These are phyloP conservation scores for Astur gentilis DNA, from an alignment of 2,113 vertebrate genomes.

Conservation along the genomic window DNA sequence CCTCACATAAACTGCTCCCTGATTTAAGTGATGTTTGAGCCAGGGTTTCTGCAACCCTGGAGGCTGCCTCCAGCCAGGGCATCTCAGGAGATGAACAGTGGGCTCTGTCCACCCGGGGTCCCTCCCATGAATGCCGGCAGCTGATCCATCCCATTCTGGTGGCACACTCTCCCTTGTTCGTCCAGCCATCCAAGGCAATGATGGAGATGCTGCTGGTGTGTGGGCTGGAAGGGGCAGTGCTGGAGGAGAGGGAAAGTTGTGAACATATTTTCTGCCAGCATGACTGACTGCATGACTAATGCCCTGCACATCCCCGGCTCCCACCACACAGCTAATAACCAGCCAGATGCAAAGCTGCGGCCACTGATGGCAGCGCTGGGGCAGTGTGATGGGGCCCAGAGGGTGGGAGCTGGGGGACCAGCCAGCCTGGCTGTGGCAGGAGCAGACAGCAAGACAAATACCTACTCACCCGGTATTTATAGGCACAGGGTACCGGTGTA, in stretches of 20 bases:
- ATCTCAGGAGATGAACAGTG: fast-evolving
- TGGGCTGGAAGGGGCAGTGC: not conserved
- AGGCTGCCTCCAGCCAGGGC: not conserved
- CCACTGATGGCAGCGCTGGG: not conserved
- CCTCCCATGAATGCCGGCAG: not conserved
- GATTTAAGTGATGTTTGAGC: not conserved
- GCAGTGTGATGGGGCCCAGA: not conserved
- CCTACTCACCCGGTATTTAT: fast-evolving
- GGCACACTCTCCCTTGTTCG: not conserved
- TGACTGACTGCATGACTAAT: not conserved
- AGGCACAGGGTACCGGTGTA: fast-evolving
- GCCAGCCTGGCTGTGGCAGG: not conserved
- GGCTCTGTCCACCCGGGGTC: not conserved
- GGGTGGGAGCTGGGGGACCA: not conserved
- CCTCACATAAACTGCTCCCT: not conserved
- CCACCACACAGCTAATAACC: not conserved
- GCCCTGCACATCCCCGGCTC: not conserved
- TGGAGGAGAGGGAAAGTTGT: not conserved
- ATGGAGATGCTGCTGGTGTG: not conserved
- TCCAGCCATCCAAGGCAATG: not conserved
- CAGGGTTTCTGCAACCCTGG: not conserved
- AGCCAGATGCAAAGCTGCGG: not conserved
- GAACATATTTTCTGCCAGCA: not conserved
- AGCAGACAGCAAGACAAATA: not conserved
- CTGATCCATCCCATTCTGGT: not conserved